These are phyloP conservation scores for Tribolium freemani DNA, from an alignment of 2,888 invertebrate genomes.

Conservation along the genomic window DNA sequence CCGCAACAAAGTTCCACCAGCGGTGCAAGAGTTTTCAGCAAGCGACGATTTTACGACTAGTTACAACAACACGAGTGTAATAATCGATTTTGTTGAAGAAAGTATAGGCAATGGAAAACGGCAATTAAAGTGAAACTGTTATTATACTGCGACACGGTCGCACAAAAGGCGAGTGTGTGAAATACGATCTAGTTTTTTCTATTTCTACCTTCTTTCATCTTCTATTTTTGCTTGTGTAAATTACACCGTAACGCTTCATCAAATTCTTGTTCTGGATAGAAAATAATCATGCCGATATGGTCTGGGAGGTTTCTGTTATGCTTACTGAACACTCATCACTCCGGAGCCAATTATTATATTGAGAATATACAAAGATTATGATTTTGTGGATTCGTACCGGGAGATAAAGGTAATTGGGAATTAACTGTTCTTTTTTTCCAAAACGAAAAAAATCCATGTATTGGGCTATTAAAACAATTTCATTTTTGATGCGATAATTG, in stretches of 20 bases:
- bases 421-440: constrained; percentile 3
- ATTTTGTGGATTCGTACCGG: constrained; percentile 26
- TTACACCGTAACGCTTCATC: constrained; percentile 42
- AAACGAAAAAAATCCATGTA: not conserved
- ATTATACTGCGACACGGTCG: not conserved
- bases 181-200: not conserved
- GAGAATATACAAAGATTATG: constrained; percentile 35
- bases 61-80: not conserved
- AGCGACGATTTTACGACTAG: not conserved
- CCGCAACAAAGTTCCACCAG: constrained; percentile 9
- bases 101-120: constrained; percentile 4
- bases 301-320: constrained; percentile 42
- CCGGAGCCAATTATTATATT: constrained; percentile 40
- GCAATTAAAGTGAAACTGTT: constrained; percentile 20
- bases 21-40: not conserved
- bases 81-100: constrained; percentile 17
- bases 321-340: constrained; percentile 43
- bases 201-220: not conserved
- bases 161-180: not conserved
- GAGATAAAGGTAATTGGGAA: constrained; percentile 19
- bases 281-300: constrained; percentile 43
- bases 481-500: constrained; percentile 6
- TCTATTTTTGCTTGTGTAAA: constrained; percentile 37
- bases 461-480: not conserved
- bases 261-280: constrained; percentile 36